A percentile compares a stretch with the other conserved stretches of the same genome.
Conservation (phyloP, 2,113 vertebrate species). For the Coreoperca whiteheadi region DNA sequence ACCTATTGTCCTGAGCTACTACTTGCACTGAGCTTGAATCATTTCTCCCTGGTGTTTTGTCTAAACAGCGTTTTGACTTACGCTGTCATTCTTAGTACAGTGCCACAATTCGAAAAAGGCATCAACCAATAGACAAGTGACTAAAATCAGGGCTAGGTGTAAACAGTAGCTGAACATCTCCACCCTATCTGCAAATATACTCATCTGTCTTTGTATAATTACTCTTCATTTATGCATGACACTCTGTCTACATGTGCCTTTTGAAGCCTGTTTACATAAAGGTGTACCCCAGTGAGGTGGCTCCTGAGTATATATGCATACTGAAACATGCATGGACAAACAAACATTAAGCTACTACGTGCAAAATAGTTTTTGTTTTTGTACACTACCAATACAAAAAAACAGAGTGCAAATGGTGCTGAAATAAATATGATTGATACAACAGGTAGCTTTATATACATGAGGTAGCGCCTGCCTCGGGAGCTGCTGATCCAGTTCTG, state of each 20-base stretch:
- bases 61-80: not conserved
- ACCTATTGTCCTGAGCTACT: not conserved
- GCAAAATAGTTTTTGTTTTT: too few relatives aligned
- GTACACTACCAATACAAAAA: too few relatives aligned
- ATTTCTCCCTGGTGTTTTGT: not conserved
- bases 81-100: not conserved
- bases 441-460: too few relatives aligned
- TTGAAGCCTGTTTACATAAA: not conserved
- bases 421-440: too few relatives aligned
- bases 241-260: not conserved
- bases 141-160: not conserved
- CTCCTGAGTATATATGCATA: not conserved
- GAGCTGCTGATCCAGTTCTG: too few relatives aligned
- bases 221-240: not conserved
- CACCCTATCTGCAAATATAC: conserved; percentile 14
- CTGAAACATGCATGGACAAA: not conserved
- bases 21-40: not conserved
- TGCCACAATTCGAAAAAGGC: not conserved
- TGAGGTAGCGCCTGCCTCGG: too few relatives aligned
- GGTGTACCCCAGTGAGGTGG: not conserved
- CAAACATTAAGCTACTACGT: too few relatives aligned
- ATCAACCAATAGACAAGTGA: not conserved
- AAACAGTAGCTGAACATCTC: not conserved
- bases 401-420: too few relatives aligned
- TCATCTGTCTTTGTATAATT: not conserved